These are phyloP conservation scores for Daubentonia madagascariensis DNA, from an alignment of 2,113 vertebrate genomes.

Conservation along the genomic window DNA sequence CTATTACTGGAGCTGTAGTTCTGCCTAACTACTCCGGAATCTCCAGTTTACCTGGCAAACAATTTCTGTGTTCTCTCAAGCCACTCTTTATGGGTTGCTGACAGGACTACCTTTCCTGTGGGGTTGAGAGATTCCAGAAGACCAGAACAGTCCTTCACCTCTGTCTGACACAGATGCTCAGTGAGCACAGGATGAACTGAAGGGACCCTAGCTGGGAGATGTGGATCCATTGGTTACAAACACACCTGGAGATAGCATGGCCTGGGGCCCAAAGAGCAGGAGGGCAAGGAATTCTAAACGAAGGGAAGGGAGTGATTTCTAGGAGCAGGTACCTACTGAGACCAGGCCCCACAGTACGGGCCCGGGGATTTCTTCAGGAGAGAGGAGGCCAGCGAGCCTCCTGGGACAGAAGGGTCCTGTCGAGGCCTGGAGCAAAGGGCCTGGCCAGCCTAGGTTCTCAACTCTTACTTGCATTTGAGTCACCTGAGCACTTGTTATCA, in stretches of 20 bases:
- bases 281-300: neutral
- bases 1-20: neutral
- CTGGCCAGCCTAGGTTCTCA: neutral
- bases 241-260: accelerated
- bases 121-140: neutral
- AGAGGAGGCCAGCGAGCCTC: neutral
- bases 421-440: neutral
- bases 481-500: neutral
- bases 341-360: accelerated
- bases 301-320: neutral
- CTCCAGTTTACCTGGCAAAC: neutral
- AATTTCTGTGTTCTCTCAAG: neutral
- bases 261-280: neutral
- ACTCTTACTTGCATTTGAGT: neutral
- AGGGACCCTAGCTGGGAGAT: neutral
- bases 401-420: too few species aligned
- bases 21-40: neutral
- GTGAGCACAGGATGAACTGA: neutral
- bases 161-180: neutral
- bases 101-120: neutral
- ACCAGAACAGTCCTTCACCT: neutral
- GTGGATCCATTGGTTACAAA: neutral
- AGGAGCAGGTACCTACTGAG: neutral
- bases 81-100: too few species aligned
- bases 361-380: neutral